Base-by-base conservation (phyloP, 2,888 invertebrate genomes). In the Exephanes ischioxanthus region DNA sequence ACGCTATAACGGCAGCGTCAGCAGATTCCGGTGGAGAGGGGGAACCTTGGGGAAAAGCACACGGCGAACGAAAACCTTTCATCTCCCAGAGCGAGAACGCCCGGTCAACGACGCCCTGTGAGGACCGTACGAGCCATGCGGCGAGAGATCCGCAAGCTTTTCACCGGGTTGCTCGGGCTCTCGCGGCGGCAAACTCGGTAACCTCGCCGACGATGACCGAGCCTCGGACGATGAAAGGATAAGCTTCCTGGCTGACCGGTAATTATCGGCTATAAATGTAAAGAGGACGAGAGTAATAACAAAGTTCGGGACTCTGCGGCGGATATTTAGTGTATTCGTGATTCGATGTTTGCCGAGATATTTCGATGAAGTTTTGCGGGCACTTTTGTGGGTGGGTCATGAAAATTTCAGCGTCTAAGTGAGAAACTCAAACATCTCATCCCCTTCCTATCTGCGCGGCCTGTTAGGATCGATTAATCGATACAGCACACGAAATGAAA, bases 401-500 rank as follows among this genome's bases (percentile, higher is more conserved):
- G 58, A 11, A 3, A 26, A 22, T 58, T 58, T 22, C 14, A 58
- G 0, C 1, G 26, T 58, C 58, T 9, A 4, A 58, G 4, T 14
- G 58, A 26, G 26, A 22, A 58, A 58, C 58, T 11, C 3, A 3
- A 58, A 58, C 22, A 26, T 26, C 14, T 26, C 58, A 26, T 1
- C 58, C 26, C 4, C 22, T 26, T 26, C 3, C 22, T 26, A 11
- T 26, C 14, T 3, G 45, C 14, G 0, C 45, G 45, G 45, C 14
- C 16, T 16, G 16, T 30, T 33, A 30, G 14, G 72, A 80, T 67
- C 72, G 75, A 80, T 83, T 61, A 51, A 80, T 76, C 30, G 77
- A 41, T 41, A 71, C 41, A 33, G 58, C 51, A 67, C 45, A 76
- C 58, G 22, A 82, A 79, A 76, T 58, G 61, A 82, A 85, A 83